These are phyloP conservation scores for Ictidomys tridecemlineatus DNA, from an alignment of 2,113 vertebrate genomes.

Conservation along the genomic window DNA sequence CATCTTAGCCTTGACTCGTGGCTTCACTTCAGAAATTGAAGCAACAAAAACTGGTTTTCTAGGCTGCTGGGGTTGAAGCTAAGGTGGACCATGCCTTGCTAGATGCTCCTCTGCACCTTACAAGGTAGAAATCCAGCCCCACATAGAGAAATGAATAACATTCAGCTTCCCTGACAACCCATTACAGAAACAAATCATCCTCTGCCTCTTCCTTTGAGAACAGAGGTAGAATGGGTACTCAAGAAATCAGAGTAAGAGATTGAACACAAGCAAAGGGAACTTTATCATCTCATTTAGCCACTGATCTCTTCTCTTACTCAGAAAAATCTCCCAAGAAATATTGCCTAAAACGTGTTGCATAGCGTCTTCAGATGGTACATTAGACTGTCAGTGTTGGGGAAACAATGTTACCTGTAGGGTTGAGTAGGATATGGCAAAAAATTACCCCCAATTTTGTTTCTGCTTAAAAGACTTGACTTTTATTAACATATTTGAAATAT, in stretches of 20 bases:
- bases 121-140: not conserved
- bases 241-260: not conserved
- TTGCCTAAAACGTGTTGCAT: not conserved
- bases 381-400: not conserved
- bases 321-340: constrained; percentile 12
- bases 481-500: constrained; percentile 63
- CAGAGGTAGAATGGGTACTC: not conserved
- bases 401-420: not conserved
- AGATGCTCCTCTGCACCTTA: not conserved
- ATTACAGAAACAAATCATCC: not conserved
- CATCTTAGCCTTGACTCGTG: not conserved
- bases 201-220: not conserved
- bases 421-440: not conserved
- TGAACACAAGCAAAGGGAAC: not conserved
- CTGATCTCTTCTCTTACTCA: not conserved
- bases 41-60: not conserved
- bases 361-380: not conserved
- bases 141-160: not conserved
- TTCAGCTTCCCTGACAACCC: not conserved
- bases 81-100: not conserved
- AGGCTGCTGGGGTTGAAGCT: not conserved
- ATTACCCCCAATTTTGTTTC: not conserved
- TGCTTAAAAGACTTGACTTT: constrained; percentile 47
- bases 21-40: not conserved
- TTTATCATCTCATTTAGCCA: not conserved